A percentile compares a stretch with the other conserved stretches of the same genome.
Evolutionary conservation across 2,888 invertebrate species (phyloP).

Genomic region (Exephanes ischioxanthus): DNA sequence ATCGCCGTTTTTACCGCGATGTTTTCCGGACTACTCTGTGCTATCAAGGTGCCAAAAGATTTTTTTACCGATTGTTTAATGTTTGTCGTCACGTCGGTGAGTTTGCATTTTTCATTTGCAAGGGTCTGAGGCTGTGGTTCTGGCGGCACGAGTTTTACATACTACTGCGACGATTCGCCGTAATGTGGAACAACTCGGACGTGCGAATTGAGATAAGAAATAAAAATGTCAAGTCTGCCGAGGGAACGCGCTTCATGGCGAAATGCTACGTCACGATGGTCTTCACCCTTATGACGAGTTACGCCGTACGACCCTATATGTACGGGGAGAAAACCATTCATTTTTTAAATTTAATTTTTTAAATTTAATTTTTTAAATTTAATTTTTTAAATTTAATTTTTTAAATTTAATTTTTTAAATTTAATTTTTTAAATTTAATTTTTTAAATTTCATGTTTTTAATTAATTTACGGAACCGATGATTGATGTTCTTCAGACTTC

Average conservation of each 20-base stretch:
- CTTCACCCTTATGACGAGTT: slow-evolving; percentile 52
- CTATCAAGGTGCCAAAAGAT: slow-evolving; percentile 51
- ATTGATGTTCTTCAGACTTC: slow-evolving; percentile 40
- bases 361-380: not conserved
- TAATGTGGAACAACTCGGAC: slow-evolving; percentile 59
- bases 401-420: too few relatives aligned
- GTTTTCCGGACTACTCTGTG: slow-evolving; percentile 65
- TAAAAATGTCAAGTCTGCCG: slow-evolving; percentile 48
- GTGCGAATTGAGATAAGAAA: slow-evolving; percentile 16
- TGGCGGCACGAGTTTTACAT: slow-evolving; percentile 60
- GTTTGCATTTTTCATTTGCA: slow-evolving; percentile 5
- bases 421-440: too few relatives aligned
- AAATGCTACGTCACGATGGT: slow-evolving; percentile 65
- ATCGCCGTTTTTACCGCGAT: slow-evolving; percentile 61
- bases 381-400: too few relatives aligned
- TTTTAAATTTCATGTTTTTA: too few relatives aligned
- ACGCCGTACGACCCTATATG: slow-evolving; percentile 63
- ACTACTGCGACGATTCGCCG: slow-evolving; percentile 44
- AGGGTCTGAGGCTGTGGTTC: slow-evolving; percentile 61
- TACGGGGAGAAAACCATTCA: slow-evolving; percentile 9
- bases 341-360: not conserved
- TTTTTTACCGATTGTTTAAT: not conserved
- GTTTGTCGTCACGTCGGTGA: not conserved
- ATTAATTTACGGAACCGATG: too few relatives aligned
- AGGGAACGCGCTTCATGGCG: slow-evolving; percentile 27